These are phyloP conservation scores for Drosophila melanogaster DNA, from an alignment of 1,140 invertebrate species.

Conservation along the genomic window Release_6_plus_ISO1_MT NT_033777.3:28332001-28332500, in stretches of 20 bases:
- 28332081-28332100: slow-evolving; percentile 19
- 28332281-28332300: slow-evolving; percentile 66
- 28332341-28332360: slow-evolving; percentile 40
- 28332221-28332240: not conserved
- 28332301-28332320: slow-evolving; percentile 80
- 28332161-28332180: slow-evolving; percentile 21
- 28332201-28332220: slow-evolving; percentile 16
- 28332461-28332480: no score
- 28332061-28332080: slow-evolving; percentile 3
- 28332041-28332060: not conserved
- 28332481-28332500: no score
- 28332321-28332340: slow-evolving; percentile 72
- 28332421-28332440: not conserved
- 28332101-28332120: slow-evolving; percentile 54
- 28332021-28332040: slow-evolving; percentile 29
- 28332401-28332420: slow-evolving; percentile 10
- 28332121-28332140: slow-evolving; percentile 25
- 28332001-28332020: slow-evolving; percentile 17
- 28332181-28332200: slow-evolving; percentile 21
- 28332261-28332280: slow-evolving; percentile 19
- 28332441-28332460: not conserved
- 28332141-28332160: not conserved
- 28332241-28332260: not conserved
- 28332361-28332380: slow-evolving; percentile 32
- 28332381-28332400: slow-evolving; percentile 6